These are phyloP conservation scores for Drosophila kepulauana DNA, from an alignment of 1,140 invertebrate genomes.

Conservation along the genomic window DNA sequence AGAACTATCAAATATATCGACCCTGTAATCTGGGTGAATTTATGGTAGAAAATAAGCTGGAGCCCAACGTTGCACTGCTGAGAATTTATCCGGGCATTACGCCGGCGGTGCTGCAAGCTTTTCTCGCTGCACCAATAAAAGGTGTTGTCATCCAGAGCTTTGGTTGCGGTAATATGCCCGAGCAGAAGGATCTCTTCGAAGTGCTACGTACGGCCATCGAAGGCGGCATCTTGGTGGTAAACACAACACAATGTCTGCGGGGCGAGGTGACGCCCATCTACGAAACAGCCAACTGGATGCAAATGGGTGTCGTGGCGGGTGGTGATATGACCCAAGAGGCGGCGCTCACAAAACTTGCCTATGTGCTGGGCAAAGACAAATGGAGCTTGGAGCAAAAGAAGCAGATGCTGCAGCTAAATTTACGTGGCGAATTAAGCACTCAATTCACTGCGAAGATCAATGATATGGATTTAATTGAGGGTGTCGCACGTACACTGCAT, in stretches of 20 bases:
- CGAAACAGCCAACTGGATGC: constrained; percentile 89
- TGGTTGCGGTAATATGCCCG: constrained; percentile 96
- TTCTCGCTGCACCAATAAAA: constrained; percentile 93
- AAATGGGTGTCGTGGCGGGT: constrained; percentile 93
- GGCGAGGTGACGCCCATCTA: constrained; percentile 91
- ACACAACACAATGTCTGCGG: constrained; percentile 94
- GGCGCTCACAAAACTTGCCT: constrained; percentile 95
- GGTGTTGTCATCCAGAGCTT: constrained; percentile 96
- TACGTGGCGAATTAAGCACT: constrained; percentile 86
- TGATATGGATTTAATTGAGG: constrained; percentile 87
- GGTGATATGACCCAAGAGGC: constrained; percentile 98
- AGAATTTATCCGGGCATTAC: constrained; percentile 96
- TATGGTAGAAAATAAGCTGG: constrained; percentile 89
- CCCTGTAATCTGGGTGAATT: constrained; percentile 90
- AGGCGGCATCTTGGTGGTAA: constrained; percentile 94
- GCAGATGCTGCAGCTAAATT: constrained; percentile 92
- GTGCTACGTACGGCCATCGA: constrained; percentile 90
- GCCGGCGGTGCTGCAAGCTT: constrained; percentile 90
- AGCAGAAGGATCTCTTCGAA: constrained; percentile 91
- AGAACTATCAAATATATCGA: constrained; percentile 91
- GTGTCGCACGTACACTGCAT: constrained; percentile 88
- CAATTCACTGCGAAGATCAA: constrained; percentile 70
- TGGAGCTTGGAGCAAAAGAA: constrained; percentile 91
- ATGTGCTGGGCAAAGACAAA: constrained; percentile 93
- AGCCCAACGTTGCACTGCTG: constrained; percentile 93